phyloP scores from a whole-genome alignment of 2,888 invertebrate species.

The Arrhopalites spinosus region DNA sequence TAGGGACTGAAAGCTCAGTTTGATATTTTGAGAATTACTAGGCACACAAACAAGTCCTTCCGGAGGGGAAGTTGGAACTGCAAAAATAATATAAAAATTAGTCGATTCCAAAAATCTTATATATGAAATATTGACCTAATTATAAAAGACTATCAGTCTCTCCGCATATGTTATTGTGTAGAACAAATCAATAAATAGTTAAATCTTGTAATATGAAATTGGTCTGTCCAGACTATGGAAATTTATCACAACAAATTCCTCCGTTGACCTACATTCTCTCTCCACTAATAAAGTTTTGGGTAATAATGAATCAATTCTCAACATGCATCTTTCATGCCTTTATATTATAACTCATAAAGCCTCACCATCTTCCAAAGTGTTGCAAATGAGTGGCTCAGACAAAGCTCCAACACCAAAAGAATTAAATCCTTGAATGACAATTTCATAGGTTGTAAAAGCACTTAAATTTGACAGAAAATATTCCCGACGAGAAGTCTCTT shows the following conservation, averaged over 20 bases:
- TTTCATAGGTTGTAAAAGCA: slow-evolving; percentile 58
- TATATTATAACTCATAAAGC: not conserved
- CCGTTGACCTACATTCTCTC: too few relatives aligned
- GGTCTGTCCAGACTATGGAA: too few relatives aligned
- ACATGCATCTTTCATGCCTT: too few relatives aligned
- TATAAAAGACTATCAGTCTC: too few relatives aligned
- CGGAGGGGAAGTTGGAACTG: slow-evolving; percentile 61
- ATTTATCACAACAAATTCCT: not conserved
- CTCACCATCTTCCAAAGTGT: slow-evolving; percentile 57
- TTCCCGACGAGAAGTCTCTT: slow-evolving; percentile 46
- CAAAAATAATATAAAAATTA: slow-evolving; percentile 28
- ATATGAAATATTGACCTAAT: too few relatives aligned
- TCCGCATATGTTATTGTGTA: too few relatives aligned
- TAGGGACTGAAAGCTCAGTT: slow-evolving; percentile 60
- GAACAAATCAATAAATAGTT: too few relatives aligned
- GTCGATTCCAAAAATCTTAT: too few relatives aligned
- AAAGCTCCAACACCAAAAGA: slow-evolving; percentile 57
- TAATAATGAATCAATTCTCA: too few relatives aligned
- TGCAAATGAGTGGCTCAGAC: slow-evolving; percentile 55
- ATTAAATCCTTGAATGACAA: slow-evolving; percentile 58
- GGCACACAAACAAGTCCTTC: slow-evolving; percentile 59
- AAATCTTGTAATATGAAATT: too few relatives aligned
- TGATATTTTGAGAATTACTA: slow-evolving; percentile 59
- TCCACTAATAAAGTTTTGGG: too few relatives aligned
- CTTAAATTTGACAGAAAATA: slow-evolving; percentile 56